These are phyloP conservation scores for Seriola aureovittata DNA, from an alignment of 2,113 vertebrate genomes.

Conservation along the genomic window DNA sequence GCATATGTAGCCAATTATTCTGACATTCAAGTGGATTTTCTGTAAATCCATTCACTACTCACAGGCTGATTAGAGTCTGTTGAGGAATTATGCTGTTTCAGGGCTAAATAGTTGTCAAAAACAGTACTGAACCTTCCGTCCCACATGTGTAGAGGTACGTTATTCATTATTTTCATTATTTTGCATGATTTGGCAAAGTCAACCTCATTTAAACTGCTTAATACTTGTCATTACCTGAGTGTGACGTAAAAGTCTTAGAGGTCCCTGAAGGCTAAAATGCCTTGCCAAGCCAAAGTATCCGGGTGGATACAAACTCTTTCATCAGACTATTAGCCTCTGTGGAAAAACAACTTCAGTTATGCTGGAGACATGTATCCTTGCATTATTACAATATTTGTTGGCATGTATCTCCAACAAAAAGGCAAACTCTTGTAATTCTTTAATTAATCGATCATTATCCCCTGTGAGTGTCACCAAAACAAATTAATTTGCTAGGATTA, in stretches of 20 bases:
- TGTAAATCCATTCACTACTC: conserved; percentile 44
- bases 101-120: conserved; percentile 20
- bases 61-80: conserved; percentile 41
- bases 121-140: neutral
- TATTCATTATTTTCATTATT: conserved; percentile 18
- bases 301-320: conserved; percentile 30
- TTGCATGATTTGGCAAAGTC: conserved; percentile 27
- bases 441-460: no score
- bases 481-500: neutral
- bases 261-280: conserved; percentile 34
- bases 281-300: conserved; percentile 33
- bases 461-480: neutral
- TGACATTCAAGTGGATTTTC: conserved; percentile 46
- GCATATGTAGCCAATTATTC: conserved; percentile 56
- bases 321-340: conserved; percentile 7
- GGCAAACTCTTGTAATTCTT: neutral
- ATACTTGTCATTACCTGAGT: conserved; percentile 56
- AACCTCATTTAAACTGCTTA: conserved; percentile 3
- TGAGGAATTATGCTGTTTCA: conserved; percentile 31
- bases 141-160: neutral
- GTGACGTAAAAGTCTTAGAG: conserved; percentile 9
- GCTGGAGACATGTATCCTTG: neutral
- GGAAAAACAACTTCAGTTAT: conserved; percentile 5
- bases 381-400: neutral
- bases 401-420: neutral